Base-by-base conservation (phyloP, 2,888 invertebrate genomes). In the Athripsodes cinereus region DNA sequence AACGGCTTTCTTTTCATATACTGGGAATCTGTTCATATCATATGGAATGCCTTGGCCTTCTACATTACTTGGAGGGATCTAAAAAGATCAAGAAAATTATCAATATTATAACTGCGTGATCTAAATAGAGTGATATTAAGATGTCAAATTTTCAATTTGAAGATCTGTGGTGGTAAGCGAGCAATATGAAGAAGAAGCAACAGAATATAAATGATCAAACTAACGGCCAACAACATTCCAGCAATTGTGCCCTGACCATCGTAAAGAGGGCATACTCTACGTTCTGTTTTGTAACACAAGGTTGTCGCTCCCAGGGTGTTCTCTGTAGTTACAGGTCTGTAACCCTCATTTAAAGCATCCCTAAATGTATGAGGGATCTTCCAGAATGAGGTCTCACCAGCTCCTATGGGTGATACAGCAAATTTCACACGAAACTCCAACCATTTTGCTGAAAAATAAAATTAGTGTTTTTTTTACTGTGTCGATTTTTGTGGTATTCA, bases 271-370 rank as follows among this genome's bases (percentile, higher is more conserved):
- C 61, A 61, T 11, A 63, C 58, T 49, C 63, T 52, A 46, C 47
- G 13, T 40, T 40, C 40, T 11, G 31, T 47, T 1, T 16, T 19
- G 49, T 52, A 51, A 52, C 62, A 61, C 22, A 63, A 19, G 3
- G 62, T 59, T 10, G 40, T 58, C 40, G 53, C 52, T 18, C 57
- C 56, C 16, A 58, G 50, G 10, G 49, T 16, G 46, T 59, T 62
- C 5, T 13, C 51, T n/a, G 54, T 57, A 5, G 40, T 40, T 6
- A 58, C 52, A 61, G 55, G 62, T 54, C 64, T 60, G 58, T 66
- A 65, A 19, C 66, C 66, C 65, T 66, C 65, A 62, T 67, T 64
- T 62, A 64, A 53, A 46, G 60, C 64, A 19, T 53, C 59, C 18
- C 13, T 34, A 40, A 51, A 47, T 35, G 56, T 60, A 53, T 55